Percentiles rank a stretch among this genome's conserved stretches.
These are phyloP conservation scores for Vespertilio murinus DNA, from an alignment of 2,797 vertebrate species.

Conservation along the genomic window DNA sequence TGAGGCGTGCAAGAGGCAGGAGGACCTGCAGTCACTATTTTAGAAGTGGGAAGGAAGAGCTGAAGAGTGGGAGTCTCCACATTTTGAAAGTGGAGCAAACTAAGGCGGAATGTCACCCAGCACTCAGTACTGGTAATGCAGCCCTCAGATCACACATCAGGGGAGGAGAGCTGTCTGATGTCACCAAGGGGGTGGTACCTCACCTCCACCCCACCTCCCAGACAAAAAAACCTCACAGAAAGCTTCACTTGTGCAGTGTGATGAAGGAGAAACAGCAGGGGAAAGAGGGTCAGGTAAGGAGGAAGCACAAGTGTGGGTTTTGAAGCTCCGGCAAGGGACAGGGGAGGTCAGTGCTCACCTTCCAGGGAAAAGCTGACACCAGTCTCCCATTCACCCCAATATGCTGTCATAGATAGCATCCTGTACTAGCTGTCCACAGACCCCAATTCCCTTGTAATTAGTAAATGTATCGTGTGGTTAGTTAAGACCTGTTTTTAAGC, in stretches of 20 bases:
- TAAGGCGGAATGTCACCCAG: neutral
- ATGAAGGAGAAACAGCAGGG: neutral
- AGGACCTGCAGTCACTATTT: neutral
- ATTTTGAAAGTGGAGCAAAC: neutral
- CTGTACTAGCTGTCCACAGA: neutral
- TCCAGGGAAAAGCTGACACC: neutral
- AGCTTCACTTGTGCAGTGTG: neutral
- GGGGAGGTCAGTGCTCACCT: neutral
- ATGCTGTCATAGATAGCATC: neutral
- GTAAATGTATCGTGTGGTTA: neutral
- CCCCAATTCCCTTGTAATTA: neutral
- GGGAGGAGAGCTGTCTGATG: neutral
- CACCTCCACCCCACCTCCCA: neutral
- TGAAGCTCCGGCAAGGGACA: neutral
- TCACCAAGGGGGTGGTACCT: neutral
- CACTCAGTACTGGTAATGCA: neutral
- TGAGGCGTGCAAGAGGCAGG: too few species aligned
- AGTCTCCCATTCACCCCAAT: neutral
- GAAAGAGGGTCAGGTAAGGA: conserved; percentile 21
- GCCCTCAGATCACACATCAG: neutral
- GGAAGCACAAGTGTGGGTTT: neutral
- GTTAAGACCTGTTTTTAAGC: neutral
- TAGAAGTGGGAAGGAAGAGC: neutral
- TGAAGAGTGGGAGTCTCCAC: neutral
- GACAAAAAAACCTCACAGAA: conserved; percentile 37